phyloP scores from a whole-genome alignment of 2,888 invertebrate species.

The Parnassius mnemosyne region DNA sequence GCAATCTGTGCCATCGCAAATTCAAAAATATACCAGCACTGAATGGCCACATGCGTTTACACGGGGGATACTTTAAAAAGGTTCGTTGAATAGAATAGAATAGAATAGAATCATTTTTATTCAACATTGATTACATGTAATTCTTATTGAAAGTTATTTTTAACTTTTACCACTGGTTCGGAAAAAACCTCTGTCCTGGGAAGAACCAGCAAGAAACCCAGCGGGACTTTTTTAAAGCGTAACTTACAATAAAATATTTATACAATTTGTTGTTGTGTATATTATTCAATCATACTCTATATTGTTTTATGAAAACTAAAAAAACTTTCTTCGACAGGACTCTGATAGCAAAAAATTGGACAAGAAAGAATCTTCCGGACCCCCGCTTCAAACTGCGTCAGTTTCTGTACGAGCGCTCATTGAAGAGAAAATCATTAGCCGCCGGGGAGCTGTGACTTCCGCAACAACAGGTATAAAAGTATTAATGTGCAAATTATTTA shows the following conservation, averaged over 20 bases:
- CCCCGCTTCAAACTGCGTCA: slow-evolving; percentile 95
- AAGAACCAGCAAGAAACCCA: too few relatives aligned
- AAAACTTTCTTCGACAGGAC: slow-evolving; percentile 75
- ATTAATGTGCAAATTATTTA: not conserved
- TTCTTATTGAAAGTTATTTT: slow-evolving; percentile 1
- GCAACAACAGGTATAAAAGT: slow-evolving; percentile 48
- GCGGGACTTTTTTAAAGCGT: too few relatives aligned
- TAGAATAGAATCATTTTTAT: not conserved
- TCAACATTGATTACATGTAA: not conserved
- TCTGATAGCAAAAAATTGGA: slow-evolving; percentile 92
- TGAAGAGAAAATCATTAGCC: slow-evolving; percentile 96
- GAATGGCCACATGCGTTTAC: slow-evolving; percentile 98
- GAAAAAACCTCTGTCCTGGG: too few relatives aligned
- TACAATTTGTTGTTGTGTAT: too few relatives aligned
- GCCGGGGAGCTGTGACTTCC: slow-evolving; percentile 81
- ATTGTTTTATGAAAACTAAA: slow-evolving; percentile 19
- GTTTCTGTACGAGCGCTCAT: slow-evolving; percentile 94
- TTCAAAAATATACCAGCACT: slow-evolving; percentile 99
- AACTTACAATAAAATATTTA: too few relatives aligned
- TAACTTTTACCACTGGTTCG: not conserved
- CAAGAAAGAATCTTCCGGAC: slow-evolving; percentile 90
- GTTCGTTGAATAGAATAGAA: slow-evolving; percentile 56
- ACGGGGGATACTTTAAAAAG: slow-evolving; percentile 98
- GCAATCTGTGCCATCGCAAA: slow-evolving; percentile 95
- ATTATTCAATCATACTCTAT: too few relatives aligned